Evolutionary conservation across 2,797 vertebrate species (phyloP), one percentile per base, ranked within the genome.

Genomic region (Spinus olivaceus): DNA sequence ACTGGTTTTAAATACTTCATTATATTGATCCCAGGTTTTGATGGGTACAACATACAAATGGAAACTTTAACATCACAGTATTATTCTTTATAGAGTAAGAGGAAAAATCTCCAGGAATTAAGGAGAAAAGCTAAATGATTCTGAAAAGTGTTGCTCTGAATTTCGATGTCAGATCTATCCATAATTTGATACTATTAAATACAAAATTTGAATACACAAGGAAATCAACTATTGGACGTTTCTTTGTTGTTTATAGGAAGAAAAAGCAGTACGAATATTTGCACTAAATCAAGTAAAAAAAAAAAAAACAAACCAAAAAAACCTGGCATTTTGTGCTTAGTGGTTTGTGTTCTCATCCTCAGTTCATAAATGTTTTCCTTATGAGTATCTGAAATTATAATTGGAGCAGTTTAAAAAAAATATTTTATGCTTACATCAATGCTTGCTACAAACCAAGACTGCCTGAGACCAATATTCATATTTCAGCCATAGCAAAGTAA

Each of bases 281-380:
- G 3, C 8, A 70, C 0, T 30, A 37, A 85, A 59, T 46, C 4
- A 50, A 54, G 18, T 64, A 2, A 69, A 67, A 54, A 54, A 60
- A 54, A 60, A 9, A 1, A 0, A 1, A 1, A 14, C 8, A 61
- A 67, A 12, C 4, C 4, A 41, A 65, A 28, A 27, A 56, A 17
- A 23, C 0, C 42, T 20, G 15, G 1, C 2, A 47, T 49, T 82
- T 82, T 71, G 4, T 56, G 3, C 47, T 44, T 67, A 67, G 13
- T 53, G 5, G 10, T 56, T 74, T 67, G 2, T 23, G 6, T 63
- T 90, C 32, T 70, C 8, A 66, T 65, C 16, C 24, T 57, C 42
- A 7, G 35, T n/a, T 82, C n/a, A 47, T 54, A 70, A 80, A 63
- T 17, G 5, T 67, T 72, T 81, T 79, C 20, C 8, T 69, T 81